Evolutionary conservation across 2,888 invertebrate species (phyloP).

Genomic region (Drosophila nr. medialis): DNA sequence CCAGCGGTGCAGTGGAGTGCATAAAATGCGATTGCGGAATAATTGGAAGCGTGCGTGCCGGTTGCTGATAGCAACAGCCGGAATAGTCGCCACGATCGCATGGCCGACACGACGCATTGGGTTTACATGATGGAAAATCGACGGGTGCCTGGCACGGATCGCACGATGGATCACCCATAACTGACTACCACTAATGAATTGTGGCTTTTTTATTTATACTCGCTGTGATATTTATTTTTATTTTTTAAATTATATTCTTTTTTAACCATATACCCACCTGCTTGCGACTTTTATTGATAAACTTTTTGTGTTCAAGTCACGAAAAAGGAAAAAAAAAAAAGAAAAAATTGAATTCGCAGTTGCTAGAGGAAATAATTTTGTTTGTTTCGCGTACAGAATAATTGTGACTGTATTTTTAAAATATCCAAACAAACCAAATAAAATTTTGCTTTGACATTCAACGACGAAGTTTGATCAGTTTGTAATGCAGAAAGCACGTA

Average conservation of each 20-base stretch:
- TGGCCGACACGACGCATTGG: conserved; percentile 57
- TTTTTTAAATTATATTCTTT: neutral
- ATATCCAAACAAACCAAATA: conserved; percentile 63
- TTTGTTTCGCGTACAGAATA: conserved; percentile 46
- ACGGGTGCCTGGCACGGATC: conserved; percentile 71
- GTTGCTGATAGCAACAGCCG: conserved; percentile 83
- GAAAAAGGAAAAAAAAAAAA: neutral
- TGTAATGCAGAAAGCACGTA: conserved; percentile 32
- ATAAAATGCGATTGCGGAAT: conserved; percentile 84
- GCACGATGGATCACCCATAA: conserved; percentile 44
- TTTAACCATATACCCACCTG: conserved; percentile 10
- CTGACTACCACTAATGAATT: neutral
- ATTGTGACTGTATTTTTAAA: conserved; percentile 46
- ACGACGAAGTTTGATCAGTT: conserved; percentile 58
- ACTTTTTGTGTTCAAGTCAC: neutral
- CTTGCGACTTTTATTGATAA: neutral
- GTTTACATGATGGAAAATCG: conserved; percentile 70
- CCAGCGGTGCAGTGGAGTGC: conserved; percentile 87
- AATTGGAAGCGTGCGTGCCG: conserved; percentile 77
- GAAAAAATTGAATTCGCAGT: conserved; percentile 23
- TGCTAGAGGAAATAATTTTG: conserved; percentile 70
- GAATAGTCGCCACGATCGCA: conserved; percentile 77
- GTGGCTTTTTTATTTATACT: neutral
- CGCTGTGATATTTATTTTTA: neutral
- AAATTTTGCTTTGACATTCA: conserved; percentile 66